Conservation (phyloP, 2,888 invertebrate species). For the Mamestra brassicae region DNA sequence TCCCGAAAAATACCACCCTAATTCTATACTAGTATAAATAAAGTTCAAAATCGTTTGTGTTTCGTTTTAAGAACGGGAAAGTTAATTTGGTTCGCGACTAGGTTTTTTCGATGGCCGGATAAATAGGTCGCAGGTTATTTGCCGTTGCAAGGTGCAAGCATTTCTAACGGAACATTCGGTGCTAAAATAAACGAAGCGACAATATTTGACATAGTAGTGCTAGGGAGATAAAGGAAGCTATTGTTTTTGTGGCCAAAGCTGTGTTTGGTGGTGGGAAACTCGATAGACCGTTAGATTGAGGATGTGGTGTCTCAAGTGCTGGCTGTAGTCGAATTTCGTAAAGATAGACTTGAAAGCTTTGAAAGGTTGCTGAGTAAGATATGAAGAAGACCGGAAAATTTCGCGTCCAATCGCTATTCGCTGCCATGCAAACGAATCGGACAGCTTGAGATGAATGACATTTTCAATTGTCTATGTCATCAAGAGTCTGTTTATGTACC, state of each 20-base stretch:
- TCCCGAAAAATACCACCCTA: not conserved
- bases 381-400: not conserved
- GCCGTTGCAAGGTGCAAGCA: constrained; percentile 88
- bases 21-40: not conserved
- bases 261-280: constrained; percentile 68
- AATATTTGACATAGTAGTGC: constrained; percentile 80
- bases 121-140: constrained; percentile 90
- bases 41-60: constrained; percentile 25
- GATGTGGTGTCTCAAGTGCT: constrained; percentile 32
- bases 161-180: constrained; percentile 84
- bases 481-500: no score
- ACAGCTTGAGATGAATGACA: no score
- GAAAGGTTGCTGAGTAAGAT: not conserved
- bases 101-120: constrained; percentile 82
- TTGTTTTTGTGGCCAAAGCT: constrained; percentile 81
- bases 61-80: not conserved
- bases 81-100: constrained; percentile 63
- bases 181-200: constrained; percentile 85
- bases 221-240: constrained; percentile 82
- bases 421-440: no score
- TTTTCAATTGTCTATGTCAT: no score
- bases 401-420: no score
- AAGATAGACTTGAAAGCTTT: not conserved
- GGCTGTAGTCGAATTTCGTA: not conserved
- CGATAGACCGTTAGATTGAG: constrained; percentile 60